Evolutionary conservation across 2,888 invertebrate genomes (phyloP).

Genomic region (Netelia fuscicornis): DNA sequence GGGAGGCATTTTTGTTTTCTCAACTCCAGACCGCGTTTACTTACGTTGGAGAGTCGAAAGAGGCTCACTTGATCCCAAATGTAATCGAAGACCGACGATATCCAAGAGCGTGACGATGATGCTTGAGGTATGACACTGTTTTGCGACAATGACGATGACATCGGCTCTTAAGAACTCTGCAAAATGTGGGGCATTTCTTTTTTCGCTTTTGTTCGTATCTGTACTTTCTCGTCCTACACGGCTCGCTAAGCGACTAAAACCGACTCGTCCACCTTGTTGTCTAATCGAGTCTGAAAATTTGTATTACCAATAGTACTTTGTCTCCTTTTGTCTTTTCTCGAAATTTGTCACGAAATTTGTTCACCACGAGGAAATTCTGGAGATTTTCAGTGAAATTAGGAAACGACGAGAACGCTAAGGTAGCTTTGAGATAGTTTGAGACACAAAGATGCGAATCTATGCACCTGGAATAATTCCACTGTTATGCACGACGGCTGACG

Average conservation of each 20-base stretch:
- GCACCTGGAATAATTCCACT: constrained; percentile 9
- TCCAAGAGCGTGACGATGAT: constrained; percentile 83
- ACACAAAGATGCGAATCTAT: background rate
- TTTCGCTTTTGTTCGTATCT: background rate
- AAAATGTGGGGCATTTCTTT: constrained; percentile 76
- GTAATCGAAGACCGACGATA: constrained; percentile 84
- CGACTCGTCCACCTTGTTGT: background rate
- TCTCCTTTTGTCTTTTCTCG: too few relatives aligned
- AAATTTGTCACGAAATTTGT: constrained; percentile 8
- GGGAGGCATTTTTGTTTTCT: background rate
- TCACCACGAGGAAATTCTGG: background rate
- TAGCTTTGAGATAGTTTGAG: background rate
- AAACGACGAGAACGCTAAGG: too few relatives aligned
- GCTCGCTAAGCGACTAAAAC: background rate
- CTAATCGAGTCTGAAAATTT: too few relatives aligned
- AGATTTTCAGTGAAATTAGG: background rate
- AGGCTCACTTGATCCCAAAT: constrained; percentile 84
- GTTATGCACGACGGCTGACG: constrained; percentile 25
- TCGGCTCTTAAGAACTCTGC: constrained; percentile 83
- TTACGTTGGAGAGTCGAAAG: constrained; percentile 83
- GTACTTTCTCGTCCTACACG: background rate
- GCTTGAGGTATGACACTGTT: constrained; percentile 82
- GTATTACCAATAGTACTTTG: too few relatives aligned
- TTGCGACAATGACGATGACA: constrained; percentile 83
- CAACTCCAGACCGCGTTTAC: constrained; percentile 70